phyloP scores from a whole-genome alignment of 35 echinoderm and acorn worm genomes.

The Heliocidaris erythrogramma region DNA sequence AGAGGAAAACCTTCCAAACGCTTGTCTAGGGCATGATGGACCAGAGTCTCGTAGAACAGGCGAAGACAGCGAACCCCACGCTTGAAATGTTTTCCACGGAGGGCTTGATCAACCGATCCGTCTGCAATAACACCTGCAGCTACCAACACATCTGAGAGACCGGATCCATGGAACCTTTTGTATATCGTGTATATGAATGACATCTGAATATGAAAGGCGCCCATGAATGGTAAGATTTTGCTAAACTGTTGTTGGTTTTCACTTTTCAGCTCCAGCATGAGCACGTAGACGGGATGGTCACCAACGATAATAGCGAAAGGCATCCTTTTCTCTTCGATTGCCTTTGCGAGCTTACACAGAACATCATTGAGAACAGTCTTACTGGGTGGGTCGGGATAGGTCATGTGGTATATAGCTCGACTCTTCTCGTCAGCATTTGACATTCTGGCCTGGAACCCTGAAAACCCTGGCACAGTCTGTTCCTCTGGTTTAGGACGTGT shows the following conservation, averaged over 20 bases:
- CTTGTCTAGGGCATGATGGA: constrained; percentile 38
- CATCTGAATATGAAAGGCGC: constrained; percentile 73
- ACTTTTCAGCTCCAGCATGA: constrained; percentile 56
- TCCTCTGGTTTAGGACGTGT: constrained; percentile 59
- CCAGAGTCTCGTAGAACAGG: constrained; percentile 54
- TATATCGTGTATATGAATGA: constrained; percentile 70
- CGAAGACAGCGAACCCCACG: constrained; percentile 34
- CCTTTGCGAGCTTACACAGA: constrained; percentile 39
- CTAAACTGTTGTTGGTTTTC: constrained; percentile 50
- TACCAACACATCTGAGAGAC: constrained; percentile 55
- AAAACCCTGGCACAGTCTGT: constrained; percentile 63
- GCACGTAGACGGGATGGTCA: constrained; percentile 55
- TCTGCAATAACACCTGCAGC: constrained; percentile 56
- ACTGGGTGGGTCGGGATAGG: constrained; percentile 56
- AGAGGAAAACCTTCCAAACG: constrained; percentile 42
- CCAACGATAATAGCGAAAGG: constrained; percentile 58
- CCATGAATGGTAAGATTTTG: constrained; percentile 56
- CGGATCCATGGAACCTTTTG: constrained; percentile 56
- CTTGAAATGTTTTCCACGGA: constrained; percentile 62
- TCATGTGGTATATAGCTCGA: constrained; percentile 63
- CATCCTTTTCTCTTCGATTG: constrained; percentile 58
- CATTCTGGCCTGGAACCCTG: constrained; percentile 60
- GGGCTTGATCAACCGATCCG: constrained; percentile 59
- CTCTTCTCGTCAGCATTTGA: constrained; percentile 30
- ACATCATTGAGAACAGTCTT: constrained; percentile 59